These are phyloP conservation scores for Molorchus minor DNA, from an alignment of 2,888 invertebrate species.

Conservation along the genomic window DNA sequence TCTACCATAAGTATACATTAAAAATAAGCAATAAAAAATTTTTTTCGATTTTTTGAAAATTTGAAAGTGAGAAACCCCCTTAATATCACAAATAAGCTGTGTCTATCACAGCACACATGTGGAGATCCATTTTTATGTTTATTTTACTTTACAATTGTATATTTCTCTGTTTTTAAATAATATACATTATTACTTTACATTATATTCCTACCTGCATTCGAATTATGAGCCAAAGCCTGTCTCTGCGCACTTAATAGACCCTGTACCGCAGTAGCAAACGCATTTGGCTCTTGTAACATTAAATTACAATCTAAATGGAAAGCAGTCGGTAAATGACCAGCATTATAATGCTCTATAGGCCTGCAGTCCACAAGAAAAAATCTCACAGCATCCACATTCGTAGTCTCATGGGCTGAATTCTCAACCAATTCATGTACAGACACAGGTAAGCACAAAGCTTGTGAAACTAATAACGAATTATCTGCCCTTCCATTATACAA, in stretches of 20 bases:
- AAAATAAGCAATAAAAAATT: too few relatives aligned
- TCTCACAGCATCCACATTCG: slow-evolving; percentile 71
- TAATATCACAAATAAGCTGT: too few relatives aligned
- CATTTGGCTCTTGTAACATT: slow-evolving; percentile 95
- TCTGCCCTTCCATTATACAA: slow-evolving; percentile 62
- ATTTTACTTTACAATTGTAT: too few relatives aligned
- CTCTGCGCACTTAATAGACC: slow-evolving; percentile 89
- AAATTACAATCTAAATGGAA: slow-evolving; percentile 98
- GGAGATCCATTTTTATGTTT: too few relatives aligned
- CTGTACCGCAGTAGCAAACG: slow-evolving; percentile 94
- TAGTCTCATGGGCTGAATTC: slow-evolving; percentile 75
- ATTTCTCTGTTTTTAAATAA: background rate
- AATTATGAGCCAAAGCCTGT: slow-evolving; percentile 86
- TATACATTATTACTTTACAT: too few relatives aligned
- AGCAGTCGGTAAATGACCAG: slow-evolving; percentile 95
- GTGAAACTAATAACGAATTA: slow-evolving; percentile 66
- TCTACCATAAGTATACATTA: too few relatives aligned
- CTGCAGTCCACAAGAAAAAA: slow-evolving; percentile 98
- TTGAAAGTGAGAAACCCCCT: too few relatives aligned
- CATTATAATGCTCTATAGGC: slow-evolving; percentile 96
- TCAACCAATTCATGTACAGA: slow-evolving; percentile 92
- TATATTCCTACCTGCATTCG: slow-evolving; percentile 72
- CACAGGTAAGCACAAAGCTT: slow-evolving; percentile 95
- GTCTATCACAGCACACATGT: too few relatives aligned
- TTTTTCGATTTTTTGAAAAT: too few relatives aligned